Conservation (phyloP, 2,888 invertebrate species). For the Arenicola marina region DNA sequence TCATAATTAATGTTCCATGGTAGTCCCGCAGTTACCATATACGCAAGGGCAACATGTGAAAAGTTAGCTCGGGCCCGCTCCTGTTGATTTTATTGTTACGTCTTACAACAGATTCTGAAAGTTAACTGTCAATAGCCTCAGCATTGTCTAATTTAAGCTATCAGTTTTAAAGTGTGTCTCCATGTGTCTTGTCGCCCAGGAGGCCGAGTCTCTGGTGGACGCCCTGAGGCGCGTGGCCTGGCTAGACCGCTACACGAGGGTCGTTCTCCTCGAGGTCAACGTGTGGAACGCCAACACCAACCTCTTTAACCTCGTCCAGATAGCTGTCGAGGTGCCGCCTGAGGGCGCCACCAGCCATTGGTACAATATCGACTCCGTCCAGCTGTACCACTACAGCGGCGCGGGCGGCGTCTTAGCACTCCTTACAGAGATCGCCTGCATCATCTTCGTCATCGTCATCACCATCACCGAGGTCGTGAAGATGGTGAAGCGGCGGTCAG, state of each 20-base stretch:
- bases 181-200: too few relatives aligned
- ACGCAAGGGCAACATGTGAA: too few relatives aligned
- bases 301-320: slow-evolving; percentile 41
- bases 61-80: too few relatives aligned
- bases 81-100: too few relatives aligned
- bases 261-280: slow-evolving; percentile 47
- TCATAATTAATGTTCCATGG: too few relatives aligned
- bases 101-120: too few relatives aligned
- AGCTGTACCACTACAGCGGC: slow-evolving; percentile 17
- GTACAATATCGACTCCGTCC: slow-evolving; percentile 2
- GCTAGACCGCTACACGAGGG: slow-evolving; percentile 20
- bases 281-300: slow-evolving; percentile 48
- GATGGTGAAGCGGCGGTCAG: background rate
- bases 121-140: background rate
- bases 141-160: too few relatives aligned
- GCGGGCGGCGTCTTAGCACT: slow-evolving; percentile 6
- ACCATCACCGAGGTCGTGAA: background rate
- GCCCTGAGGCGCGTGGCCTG: background rate
- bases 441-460: slow-evolving; percentile 7
- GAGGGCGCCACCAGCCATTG: slow-evolving; percentile 3
- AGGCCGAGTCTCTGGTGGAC: slow-evolving; percentile 9
- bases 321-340: slow-evolving; percentile 42
- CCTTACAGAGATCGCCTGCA: slow-evolving; percentile 3
- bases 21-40: too few relatives aligned
- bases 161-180: too few relatives aligned